Evolutionary conservation across 2,888 invertebrate genomes (phyloP), one percentile per base, ranked within the genome.

Genomic region (Dynastes maya): DNA sequence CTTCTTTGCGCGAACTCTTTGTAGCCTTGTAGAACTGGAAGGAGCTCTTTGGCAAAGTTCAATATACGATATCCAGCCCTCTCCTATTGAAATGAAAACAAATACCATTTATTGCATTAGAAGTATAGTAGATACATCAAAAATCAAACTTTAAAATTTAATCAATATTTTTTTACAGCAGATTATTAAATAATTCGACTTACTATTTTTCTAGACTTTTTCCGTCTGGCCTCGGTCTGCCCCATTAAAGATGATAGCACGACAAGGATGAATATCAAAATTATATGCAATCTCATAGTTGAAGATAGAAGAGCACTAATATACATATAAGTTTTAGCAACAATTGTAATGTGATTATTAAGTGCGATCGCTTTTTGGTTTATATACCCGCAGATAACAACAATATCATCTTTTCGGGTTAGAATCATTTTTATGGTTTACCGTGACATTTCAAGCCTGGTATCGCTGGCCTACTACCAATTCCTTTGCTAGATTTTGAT

Each of bases 191-290:
- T 37, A 5, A 37, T 37, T 63, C n/a, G 29, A 83, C 84, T 85
- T 83, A 85, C 85, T 80, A 84, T 80, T 84, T 84, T 84, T 68
- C 81, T 82, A 82, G 83, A 84, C 22, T 84, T 82, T 74, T 84
- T 85, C 82, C 84, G 84, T 71, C 82, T 82, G 9, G 84, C 84
- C 68, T 84, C 83, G 27, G 80, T 78, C 78, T 82, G 82, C n/a
- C 80, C 81, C 16, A 82, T 77, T 22, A 84, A 65, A 2, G 58
- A 29, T 4, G 72, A 58, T 4, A 72, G 55, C 1, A 13, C 8
- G 1, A 71, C 37, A 9, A 71, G 27, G 11, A 71, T n/a, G n/a
- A 71, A 55, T 32, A 71, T 11, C 9, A 71, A 58, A 16, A 71
- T 8, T 37, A 71, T n/a, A 29, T 55, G 37, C 5, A 71, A 55